These are phyloP conservation scores for Plectrocnemia conspersa DNA, from an alignment of 1,140 invertebrate species.

Conservation along the genomic window DNA sequence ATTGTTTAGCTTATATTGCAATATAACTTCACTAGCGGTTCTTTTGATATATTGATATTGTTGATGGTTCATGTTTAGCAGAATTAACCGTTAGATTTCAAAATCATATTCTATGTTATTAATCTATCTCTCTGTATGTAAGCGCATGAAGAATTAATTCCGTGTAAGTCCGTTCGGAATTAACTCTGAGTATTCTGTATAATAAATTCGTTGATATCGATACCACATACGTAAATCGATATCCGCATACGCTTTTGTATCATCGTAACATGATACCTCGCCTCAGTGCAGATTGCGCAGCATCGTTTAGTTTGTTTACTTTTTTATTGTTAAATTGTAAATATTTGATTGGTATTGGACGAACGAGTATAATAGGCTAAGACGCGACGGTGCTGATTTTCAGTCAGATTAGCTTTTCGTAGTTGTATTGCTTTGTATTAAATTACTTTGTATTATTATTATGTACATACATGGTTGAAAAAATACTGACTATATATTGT, in stretches of 20 bases:
- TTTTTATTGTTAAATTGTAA: conserved; percentile 1
- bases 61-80: too few species aligned
- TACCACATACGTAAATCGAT: conserved; percentile 14
- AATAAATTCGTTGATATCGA: conserved; percentile 18
- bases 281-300: conserved; percentile 7
- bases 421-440: background rate
- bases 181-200: too few species aligned
- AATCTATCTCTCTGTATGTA: background rate
- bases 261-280: conserved; percentile 2
- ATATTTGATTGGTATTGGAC: background rate
- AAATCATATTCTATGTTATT: background rate
- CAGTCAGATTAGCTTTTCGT: background rate
- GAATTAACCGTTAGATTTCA: background rate
- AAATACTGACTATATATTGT: background rate
- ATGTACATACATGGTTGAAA: background rate
- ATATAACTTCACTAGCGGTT: too few species aligned
- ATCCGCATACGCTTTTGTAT: conserved; percentile 6
- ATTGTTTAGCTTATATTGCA: too few species aligned
- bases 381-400: too few species aligned
- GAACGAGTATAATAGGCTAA: too few species aligned
- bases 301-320: background rate
- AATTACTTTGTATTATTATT: background rate
- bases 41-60: too few species aligned
- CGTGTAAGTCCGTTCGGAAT: conserved; percentile 3
- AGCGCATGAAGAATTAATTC: background rate